Evolutionary conservation across 2,113 vertebrate species (phyloP).

Genomic region (Aptenodytes forsteri): DNA sequence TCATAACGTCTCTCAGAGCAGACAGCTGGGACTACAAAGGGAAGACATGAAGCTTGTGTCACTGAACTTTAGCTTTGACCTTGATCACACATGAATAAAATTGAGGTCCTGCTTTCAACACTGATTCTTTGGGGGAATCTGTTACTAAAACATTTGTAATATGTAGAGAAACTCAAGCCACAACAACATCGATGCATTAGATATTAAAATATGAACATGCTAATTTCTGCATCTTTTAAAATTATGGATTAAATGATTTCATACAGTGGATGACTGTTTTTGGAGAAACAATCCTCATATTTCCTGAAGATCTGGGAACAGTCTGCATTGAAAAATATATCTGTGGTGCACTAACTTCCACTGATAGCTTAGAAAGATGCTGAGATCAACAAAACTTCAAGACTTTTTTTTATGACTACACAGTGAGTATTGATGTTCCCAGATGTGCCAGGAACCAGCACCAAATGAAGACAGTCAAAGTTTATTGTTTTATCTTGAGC

Average conservation of each 20-base stretch:
- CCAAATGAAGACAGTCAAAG: not conserved
- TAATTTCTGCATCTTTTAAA: not conserved
- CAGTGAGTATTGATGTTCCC: not conserved
- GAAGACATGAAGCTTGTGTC: not conserved
- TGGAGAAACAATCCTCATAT: not conserved
- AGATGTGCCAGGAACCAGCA: not conserved
- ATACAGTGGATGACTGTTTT: not conserved
- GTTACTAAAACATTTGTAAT: not conserved
- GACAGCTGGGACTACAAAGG: not conserved
- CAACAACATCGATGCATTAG: not conserved
- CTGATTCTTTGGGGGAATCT: not conserved
- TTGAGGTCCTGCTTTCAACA: not conserved
- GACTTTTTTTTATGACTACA: not conserved
- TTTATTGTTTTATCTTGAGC: not conserved
- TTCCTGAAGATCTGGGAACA: not conserved
- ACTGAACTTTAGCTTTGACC: not conserved
- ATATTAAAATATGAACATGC: not conserved
- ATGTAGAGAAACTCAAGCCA: not conserved
- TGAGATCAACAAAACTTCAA: not conserved
- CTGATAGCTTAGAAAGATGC: not conserved
- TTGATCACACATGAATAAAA: not conserved
- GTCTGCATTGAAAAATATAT: not conserved
- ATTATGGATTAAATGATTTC: not conserved
- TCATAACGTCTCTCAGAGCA: accelerated
- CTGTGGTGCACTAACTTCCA: not conserved